These are phyloP conservation scores for Cerastoderma edule DNA, from an alignment of 2,888 invertebrate species.

Conservation along the genomic window DNA sequence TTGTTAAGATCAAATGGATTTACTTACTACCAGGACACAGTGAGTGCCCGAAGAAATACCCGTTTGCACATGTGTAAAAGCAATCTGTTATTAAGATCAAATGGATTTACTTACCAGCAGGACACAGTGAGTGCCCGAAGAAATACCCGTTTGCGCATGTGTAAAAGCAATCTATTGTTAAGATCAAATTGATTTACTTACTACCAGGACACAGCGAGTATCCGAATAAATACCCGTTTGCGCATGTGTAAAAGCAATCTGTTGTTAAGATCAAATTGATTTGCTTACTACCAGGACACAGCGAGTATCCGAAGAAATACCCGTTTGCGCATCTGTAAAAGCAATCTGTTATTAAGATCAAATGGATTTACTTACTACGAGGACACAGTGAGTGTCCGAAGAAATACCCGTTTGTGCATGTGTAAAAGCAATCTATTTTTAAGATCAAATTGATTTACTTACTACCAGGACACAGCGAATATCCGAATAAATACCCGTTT, in stretches of 20 bases:
- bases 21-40: background rate
- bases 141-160: constrained; percentile 65
- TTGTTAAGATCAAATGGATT: background rate
- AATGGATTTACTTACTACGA: constrained; percentile 18
- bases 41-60: no score
- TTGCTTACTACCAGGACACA: background rate
- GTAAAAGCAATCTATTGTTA: constrained; percentile 54
- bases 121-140: constrained; percentile 46
- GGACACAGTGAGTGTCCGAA: constrained; percentile 19
- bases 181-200: constrained; percentile 4
- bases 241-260: background rate
- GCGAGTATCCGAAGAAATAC: no score
- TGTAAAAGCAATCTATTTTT: background rate
- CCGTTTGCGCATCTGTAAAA: background rate
- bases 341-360: background rate
- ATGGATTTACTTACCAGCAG: constrained; percentile 23
- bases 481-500: background rate
- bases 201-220: constrained; percentile 23
- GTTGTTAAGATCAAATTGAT: background rate
- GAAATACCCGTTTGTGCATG: background rate
- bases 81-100: background rate
- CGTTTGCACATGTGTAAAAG: background rate
- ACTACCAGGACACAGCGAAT: background rate
- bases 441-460: background rate
- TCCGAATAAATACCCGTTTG: background rate